Conservation (phyloP, 2,113 vertebrate species). For the Poecile atricapillus region DNA sequence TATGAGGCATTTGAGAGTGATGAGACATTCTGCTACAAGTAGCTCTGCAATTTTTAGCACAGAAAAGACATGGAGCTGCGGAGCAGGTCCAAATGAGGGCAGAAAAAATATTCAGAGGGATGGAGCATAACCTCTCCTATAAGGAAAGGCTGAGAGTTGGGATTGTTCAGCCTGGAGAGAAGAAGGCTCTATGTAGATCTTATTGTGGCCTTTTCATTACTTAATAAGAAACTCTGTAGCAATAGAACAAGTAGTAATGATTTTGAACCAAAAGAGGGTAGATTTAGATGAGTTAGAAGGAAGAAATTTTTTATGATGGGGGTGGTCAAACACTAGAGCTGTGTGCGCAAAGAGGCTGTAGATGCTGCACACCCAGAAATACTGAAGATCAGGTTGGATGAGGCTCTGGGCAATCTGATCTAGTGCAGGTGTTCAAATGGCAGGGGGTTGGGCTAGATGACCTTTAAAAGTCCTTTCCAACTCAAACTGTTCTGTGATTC, state of each 20-base stretch:
- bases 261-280: background rate
- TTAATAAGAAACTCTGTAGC: background rate
- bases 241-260: accelerated
- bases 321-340: background rate
- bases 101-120: background rate
- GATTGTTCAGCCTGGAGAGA: background rate
- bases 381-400: background rate
- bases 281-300: background rate
- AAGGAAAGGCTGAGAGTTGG: background rate
- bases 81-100: background rate
- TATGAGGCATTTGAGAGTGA: background rate
- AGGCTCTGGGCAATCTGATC: background rate
- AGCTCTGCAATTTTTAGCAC: background rate
- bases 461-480: background rate
- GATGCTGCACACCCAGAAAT: background rate
- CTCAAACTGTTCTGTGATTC: background rate
- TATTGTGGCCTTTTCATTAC: background rate
- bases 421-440: background rate
- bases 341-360: background rate
- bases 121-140: background rate
- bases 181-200: accelerated
- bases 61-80: background rate
- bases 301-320: background rate
- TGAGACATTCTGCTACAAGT: background rate
- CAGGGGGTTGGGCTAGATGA: accelerated